phyloP scores from a whole-genome alignment of 2,797 vertebrate genomes.

The Sandelia bainsii region DNA sequence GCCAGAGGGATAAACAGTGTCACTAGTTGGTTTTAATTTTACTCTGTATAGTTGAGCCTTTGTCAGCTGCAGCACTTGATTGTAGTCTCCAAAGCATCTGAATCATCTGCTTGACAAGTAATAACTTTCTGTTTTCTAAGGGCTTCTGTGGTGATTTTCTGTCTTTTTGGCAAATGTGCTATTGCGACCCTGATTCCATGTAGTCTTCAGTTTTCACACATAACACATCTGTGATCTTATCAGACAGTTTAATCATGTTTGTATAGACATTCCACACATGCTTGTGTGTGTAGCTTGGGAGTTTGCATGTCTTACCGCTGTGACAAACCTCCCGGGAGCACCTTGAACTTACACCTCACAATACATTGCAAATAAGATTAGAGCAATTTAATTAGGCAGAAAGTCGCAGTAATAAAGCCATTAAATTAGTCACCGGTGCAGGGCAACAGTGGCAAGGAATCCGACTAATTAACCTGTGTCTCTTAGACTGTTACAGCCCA shows the following conservation, averaged over 20 bases:
- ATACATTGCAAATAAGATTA: slow-evolving; percentile 83
- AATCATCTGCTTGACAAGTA: slow-evolving; percentile 38
- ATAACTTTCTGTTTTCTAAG: slow-evolving; percentile 32
- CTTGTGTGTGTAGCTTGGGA: slow-evolving; percentile 11
- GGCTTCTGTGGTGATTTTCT: neutral
- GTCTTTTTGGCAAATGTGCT: neutral
- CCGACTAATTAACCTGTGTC: slow-evolving; percentile 81
- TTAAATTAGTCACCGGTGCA: slow-evolving; percentile 78
- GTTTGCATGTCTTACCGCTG: slow-evolving; percentile 22
- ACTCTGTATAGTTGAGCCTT: slow-evolving; percentile 53
- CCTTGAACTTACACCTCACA: slow-evolving; percentile 76
- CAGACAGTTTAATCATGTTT: slow-evolving; percentile 31
- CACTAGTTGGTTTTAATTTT: slow-evolving; percentile 59
- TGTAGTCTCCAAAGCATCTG: slow-evolving; percentile 44
- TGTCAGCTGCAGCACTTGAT: slow-evolving; percentile 55
- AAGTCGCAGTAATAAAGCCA: slow-evolving; percentile 77
- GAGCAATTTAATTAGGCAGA: slow-evolving; percentile 81
- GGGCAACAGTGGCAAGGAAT: slow-evolving; percentile 71
- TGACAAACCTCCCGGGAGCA: slow-evolving; percentile 61
- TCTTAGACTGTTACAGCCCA: slow-evolving; percentile 62
- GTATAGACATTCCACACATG: slow-evolving; percentile 8
- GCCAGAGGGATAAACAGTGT: slow-evolving; percentile 73
- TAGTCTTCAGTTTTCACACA: neutral
- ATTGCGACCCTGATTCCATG: neutral
- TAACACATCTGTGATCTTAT: slow-evolving; percentile 4